phyloP scores from a whole-genome alignment of 1,140 invertebrate species.

The Drosophila serrata region DNA sequence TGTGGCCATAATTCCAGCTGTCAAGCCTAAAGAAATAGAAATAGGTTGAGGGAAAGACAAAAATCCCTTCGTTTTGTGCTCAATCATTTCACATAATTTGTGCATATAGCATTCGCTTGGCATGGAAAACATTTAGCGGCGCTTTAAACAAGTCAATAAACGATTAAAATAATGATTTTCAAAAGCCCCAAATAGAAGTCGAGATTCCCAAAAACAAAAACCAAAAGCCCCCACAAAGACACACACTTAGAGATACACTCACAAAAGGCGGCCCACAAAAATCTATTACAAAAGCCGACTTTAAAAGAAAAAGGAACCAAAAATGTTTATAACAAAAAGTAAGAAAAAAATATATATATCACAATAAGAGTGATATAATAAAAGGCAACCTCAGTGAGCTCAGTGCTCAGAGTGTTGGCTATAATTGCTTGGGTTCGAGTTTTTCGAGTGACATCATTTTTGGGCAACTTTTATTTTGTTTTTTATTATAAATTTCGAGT shows the following conservation, averaged over 20 bases:
- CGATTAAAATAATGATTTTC: constrained; percentile 83
- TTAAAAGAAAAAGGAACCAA: constrained; percentile 36
- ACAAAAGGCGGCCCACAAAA: constrained; percentile 48
- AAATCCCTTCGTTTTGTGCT: constrained; percentile 60
- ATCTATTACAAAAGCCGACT: constrained; percentile 45
- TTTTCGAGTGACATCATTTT: constrained; percentile 80
- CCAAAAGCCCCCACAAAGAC: constrained; percentile 51
- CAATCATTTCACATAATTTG: constrained; percentile 83
- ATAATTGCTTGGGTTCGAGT: constrained; percentile 65
- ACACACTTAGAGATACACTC: constrained; percentile 28
- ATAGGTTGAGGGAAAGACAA: neutral
- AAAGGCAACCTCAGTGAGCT: constrained; percentile 62
- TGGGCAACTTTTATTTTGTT: constrained; percentile 68
- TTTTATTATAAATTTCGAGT: constrained; percentile 39
- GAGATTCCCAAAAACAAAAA: constrained; percentile 34
- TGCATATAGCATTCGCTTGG: constrained; percentile 43
- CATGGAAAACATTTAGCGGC: constrained; percentile 62
- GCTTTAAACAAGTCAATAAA: constrained; percentile 84
- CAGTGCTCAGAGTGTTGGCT: constrained; percentile 55
- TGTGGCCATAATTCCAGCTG: constrained; percentile 52
- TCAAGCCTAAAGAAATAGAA: constrained; percentile 30
- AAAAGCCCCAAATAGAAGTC: constrained; percentile 48
- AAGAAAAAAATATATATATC: neutral
- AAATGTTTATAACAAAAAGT: constrained; percentile 36
- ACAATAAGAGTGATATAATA: constrained; percentile 62